Evolutionary conservation across 2,797 vertebrate genomes (phyloP).

Genomic region (Lagocephalus sceleratus): DNA sequence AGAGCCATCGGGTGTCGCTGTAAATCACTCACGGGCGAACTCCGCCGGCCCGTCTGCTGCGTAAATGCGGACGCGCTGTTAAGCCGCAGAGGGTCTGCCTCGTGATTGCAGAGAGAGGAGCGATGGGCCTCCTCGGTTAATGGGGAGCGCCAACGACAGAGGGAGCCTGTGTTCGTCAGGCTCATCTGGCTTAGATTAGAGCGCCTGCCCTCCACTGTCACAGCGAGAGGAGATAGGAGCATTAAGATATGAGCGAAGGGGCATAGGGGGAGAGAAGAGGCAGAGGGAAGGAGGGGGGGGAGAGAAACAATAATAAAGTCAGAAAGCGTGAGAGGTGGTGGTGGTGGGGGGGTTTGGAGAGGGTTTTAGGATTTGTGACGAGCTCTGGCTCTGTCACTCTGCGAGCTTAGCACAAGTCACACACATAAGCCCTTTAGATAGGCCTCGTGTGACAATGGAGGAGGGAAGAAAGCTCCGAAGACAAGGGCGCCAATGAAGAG

Average conservation of each 20-base stretch:
- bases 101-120: slow-evolving; percentile 58
- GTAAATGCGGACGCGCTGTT: slow-evolving; percentile 59
- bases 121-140: slow-evolving; percentile 57
- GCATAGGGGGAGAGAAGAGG: not conserved
- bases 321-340: slow-evolving; percentile 8
- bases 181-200: slow-evolving; percentile 78
- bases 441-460: slow-evolving; percentile 42
- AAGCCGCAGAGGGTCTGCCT: slow-evolving; percentile 59
- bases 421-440: slow-evolving; percentile 54
- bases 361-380: slow-evolving; percentile 52
- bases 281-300: not conserved
- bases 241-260: slow-evolving; percentile 38
- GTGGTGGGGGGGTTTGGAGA: slow-evolving; percentile 26
- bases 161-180: slow-evolving; percentile 66
- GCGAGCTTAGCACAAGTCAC: slow-evolving; percentile 48
- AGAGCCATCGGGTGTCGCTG: slow-evolving; percentile 33
- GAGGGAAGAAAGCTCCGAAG: slow-evolving; percentile 36
- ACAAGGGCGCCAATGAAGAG: slow-evolving; percentile 26
- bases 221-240: slow-evolving; percentile 54
- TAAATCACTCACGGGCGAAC: slow-evolving; percentile 60
- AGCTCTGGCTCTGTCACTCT: slow-evolving; percentile 46
- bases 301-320: slow-evolving; percentile 38
- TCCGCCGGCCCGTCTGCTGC: slow-evolving; percentile 51
- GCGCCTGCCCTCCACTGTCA: slow-evolving; percentile 61
- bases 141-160: slow-evolving; percentile 57